Conservation (phyloP, 2,113 vertebrate species). For the Shinisaurus crocodilurus region DNA sequence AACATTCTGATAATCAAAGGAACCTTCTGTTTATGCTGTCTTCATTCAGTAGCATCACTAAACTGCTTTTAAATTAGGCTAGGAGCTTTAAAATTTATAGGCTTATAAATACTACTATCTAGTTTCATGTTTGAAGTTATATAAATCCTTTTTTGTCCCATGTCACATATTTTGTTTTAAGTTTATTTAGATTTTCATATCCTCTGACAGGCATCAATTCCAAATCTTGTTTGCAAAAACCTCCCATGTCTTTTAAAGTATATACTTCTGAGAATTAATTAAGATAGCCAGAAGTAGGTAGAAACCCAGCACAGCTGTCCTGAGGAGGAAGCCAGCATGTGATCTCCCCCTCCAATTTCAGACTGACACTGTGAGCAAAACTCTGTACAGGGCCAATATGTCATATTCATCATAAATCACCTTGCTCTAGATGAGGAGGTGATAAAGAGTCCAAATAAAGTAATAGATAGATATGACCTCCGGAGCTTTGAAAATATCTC, state of each 20-base stretch:
- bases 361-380: not conserved
- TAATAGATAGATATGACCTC: not conserved
- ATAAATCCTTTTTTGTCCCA: constrained; percentile 43
- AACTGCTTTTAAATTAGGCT: constrained; percentile 66
- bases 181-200: constrained; percentile 35
- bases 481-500: not conserved
- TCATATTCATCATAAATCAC: constrained; percentile 28
- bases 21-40: constrained; percentile 63
- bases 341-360: not conserved
- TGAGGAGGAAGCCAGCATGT: not conserved
- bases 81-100: constrained; percentile 63
- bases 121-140: constrained; percentile 47
- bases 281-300: constrained; percentile 33
- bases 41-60: constrained; percentile 55
- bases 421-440: constrained; percentile 22
- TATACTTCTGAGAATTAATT: constrained; percentile 48
- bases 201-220: constrained; percentile 19
- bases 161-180: constrained; percentile 58
- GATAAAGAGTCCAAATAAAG: constrained; percentile 26
- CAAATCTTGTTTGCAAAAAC: constrained; percentile 21
- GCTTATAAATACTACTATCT: constrained; percentile 61
- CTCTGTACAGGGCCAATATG: not conserved
- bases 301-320: not conserved
- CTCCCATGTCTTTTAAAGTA: constrained; percentile 14
- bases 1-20: constrained; percentile 69